These are phyloP conservation scores for Bombus turneri DNA, from an alignment of 1,140 invertebrate species.

Conservation along the genomic window DNA sequence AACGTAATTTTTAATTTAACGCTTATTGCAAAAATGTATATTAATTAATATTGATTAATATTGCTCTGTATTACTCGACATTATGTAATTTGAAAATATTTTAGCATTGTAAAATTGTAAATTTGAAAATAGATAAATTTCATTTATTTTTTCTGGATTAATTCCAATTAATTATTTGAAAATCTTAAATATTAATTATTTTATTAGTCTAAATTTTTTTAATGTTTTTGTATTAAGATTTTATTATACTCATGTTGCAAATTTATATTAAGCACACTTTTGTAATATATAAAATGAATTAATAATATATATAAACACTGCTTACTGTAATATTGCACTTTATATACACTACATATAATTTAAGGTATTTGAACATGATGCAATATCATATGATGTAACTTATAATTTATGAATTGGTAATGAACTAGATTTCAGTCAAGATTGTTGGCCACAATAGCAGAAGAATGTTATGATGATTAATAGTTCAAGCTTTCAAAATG, in stretches of 20 bases:
- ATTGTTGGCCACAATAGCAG: neutral
- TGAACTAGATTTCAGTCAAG: conserved; percentile 26
- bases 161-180: neutral
- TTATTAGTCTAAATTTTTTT: neutral
- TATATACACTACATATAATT: neutral
- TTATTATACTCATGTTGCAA: neutral
- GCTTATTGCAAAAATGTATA: neutral
- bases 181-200: neutral
- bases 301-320: neutral
- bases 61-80: neutral
- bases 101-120: neutral
- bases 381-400: conserved; percentile 16
- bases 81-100: neutral
- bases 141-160: neutral
- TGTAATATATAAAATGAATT: neutral
- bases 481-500: neutral
- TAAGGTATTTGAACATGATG: neutral
- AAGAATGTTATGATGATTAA: conserved; percentile 10
- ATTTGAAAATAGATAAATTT: neutral
- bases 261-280: neutral
- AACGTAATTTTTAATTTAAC: neutral
- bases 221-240: neutral
- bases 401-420: conserved; percentile 17
- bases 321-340: neutral
- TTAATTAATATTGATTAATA: neutral